Percentiles rank a stretch among this genome's conserved stretches.
Conservation (phyloP, 2,797 vertebrate genomes). For the Arnoldichthys spilopterus region DNA sequence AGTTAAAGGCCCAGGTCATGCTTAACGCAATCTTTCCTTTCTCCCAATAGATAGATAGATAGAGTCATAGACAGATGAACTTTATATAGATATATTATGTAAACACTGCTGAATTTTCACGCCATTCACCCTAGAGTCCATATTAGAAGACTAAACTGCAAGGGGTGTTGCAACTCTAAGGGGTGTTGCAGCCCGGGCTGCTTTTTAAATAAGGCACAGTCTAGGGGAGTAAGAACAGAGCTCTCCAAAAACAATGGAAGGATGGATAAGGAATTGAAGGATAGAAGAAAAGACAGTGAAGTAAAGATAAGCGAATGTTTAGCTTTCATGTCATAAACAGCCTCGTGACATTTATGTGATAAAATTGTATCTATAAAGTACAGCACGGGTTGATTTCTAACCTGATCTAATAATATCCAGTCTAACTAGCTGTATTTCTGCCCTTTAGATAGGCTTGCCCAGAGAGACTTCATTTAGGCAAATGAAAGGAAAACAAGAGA, state of each 20-base stretch:
- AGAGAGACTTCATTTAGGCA: constrained; percentile 37
- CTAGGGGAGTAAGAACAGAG: neutral
- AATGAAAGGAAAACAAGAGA: constrained; percentile 45
- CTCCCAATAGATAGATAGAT: too few species aligned
- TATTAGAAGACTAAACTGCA: neutral
- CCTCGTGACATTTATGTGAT: too few species aligned
- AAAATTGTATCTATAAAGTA: neutral
- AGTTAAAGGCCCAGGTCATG: neutral
- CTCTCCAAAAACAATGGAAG: neutral
- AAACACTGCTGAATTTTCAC: neutral
- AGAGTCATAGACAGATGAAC: too few species aligned
- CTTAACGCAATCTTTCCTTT: neutral
- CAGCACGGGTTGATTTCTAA: neutral
- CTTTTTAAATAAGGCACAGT: neutral
- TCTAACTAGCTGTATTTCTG: constrained; percentile 15
- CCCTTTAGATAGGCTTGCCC: constrained; percentile 3
- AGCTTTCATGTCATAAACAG: too few species aligned
- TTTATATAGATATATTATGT: too few species aligned
- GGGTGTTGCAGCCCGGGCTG: neutral
- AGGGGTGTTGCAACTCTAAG: too few species aligned
- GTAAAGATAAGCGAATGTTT: too few species aligned
- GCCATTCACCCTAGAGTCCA: neutral
- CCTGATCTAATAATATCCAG: neutral
- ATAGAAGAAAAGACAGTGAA: neutral
- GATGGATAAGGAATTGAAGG: neutral